Base-by-base conservation (phyloP, 1,140 invertebrate species). In the Zaprionus lachaisei region DNA sequence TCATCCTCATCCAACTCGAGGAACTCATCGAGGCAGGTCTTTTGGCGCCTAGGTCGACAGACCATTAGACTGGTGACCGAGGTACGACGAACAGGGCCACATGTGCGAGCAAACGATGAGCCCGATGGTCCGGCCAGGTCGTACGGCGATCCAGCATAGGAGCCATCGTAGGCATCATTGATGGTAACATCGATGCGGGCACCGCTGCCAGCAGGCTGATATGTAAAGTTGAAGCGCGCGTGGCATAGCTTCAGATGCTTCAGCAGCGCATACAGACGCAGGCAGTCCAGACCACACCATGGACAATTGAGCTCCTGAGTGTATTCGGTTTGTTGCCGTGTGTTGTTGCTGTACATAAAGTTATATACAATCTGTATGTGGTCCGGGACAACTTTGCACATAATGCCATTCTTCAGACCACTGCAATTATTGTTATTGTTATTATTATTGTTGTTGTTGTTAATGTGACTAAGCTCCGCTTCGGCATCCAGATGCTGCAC, bases 321-420 rank as follows among this genome's bases (percentile, higher is more conserved):
- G 22, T 98, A 97, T 93, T 99, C 98, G 1, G 98, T 99, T 93
- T 98, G 98, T 92, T 99, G 98, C 31, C 98, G 94, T 38, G 97
- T 97, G 92, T 98, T 98, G 92, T 98, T 98, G 93, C 98, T 98
- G 91, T 98, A 99, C 70, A 98, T 95, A 94, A 99, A 99, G 93
- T 99, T 98, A 94, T 99, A 99, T 70, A 98, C 97, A 66, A 99
- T 97, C 93, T 97, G 96, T 74, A 93, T 82, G 93, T 94, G 84
- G 93, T 94, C 64, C 5, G 76, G 75, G 12, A 62, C 71, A 4
- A 79, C 51, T 34, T 89, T 89, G 58, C 84, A 85, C 4, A 65
- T 68, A 5, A 24, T 63, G 9, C 80, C 74, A 31, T 84, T 90
- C 47, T 84, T 84, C 4, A 77, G 34, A n/a, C 55, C 61, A 22